Evolutionary conservation across 2,888 invertebrate genomes (phyloP).

Genomic region (Anoncus sp.): DNA sequence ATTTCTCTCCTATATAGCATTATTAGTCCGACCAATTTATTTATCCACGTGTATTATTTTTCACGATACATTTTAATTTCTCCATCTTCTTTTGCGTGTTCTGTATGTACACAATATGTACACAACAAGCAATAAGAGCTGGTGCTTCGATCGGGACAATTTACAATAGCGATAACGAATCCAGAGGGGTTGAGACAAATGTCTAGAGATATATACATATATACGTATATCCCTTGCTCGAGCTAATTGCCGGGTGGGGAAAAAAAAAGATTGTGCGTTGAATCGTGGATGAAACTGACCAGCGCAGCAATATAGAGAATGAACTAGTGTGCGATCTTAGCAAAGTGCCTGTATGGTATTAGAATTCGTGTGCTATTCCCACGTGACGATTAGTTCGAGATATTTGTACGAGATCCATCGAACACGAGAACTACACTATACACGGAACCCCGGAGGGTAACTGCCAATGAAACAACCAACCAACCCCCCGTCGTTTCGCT

Average conservation of each 20-base stretch:
- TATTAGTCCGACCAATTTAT: too few species aligned
- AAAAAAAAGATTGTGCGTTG: slow-evolving; percentile 58
- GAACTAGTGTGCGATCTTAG: slow-evolving; percentile 41
- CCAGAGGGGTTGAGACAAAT: slow-evolving; percentile 3
- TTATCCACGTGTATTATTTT: neutral
- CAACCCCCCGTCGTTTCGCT: slow-evolving; percentile 70
- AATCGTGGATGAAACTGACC: slow-evolving; percentile 56
- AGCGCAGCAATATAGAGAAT: slow-evolving; percentile 53
- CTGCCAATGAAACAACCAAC: slow-evolving; percentile 76
- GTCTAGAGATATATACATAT: slow-evolving; percentile 2
- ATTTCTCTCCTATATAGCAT: slow-evolving; percentile 3
- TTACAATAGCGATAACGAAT: slow-evolving; percentile 43
- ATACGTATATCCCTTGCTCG: slow-evolving; percentile 11
- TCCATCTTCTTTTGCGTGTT: too few species aligned
- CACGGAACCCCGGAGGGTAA: slow-evolving; percentile 67
- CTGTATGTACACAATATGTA: too few species aligned
- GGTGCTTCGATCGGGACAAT: slow-evolving; percentile 25
- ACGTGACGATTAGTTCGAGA: slow-evolving; percentile 66
- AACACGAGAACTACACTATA: slow-evolving; percentile 67
- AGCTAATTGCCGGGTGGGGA: slow-evolving; percentile 54
- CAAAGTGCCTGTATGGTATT: slow-evolving; percentile 21
- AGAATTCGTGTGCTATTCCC: slow-evolving; percentile 56
- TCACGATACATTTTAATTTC: too few species aligned
- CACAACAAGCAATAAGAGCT: neutral
- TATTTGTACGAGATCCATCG: slow-evolving; percentile 69